Evolutionary conservation across 2,113 vertebrate species (phyloP), one percentile per base, ranked within the genome.

Genomic region (Anseranas semipalmata): DNA sequence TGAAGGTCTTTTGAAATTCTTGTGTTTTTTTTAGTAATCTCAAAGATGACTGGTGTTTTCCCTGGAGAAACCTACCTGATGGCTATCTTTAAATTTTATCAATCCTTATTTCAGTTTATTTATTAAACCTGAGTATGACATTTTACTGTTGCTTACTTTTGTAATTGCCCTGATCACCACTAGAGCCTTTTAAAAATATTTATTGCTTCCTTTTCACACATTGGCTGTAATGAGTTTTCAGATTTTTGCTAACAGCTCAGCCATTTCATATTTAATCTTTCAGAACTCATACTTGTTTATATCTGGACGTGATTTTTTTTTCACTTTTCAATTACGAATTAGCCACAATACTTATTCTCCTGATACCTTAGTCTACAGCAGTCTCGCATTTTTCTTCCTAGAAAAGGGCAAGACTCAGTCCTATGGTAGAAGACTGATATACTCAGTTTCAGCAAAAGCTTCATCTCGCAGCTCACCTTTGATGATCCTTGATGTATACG

Each of bases 11-110:
- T 65, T 43, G 4, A 72, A 85, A 86, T 27, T 65, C 35, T 39
- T 35, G 4, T 0, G 4, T 0, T 25, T 68, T 66, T 52, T 63
- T 33, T 70, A 41, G 17, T 73, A 18, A 56, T 76, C 92, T 83
- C 30, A 56, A 73, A 83, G 39, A 35, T 39, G 19, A 68, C 11
- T 68, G 21, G 52, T 76, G 15, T 25, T 86, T 90, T 83, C 25
- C 25, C 33, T 76, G 39, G 48, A 50, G 71, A 93, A 92, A 82
- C 12, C 1, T 52, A n/a, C 32, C 32, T 71, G 21, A 15, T 85
- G 32, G 8, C 25, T n/a, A 2, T 41, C 28, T 96, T 90, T 33
- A 72, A 50, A 87, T 56, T 48, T 0, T 45, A n/a, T 58, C 28
- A 52, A 24, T 48, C 4, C 12, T 84, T 62, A 43, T 62, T 89